Percentiles rank a stretch among this genome's conserved stretches.
Evolutionary conservation across 2,888 invertebrate genomes (phyloP).

Genomic region (Macrophya alboannulata): DNA sequence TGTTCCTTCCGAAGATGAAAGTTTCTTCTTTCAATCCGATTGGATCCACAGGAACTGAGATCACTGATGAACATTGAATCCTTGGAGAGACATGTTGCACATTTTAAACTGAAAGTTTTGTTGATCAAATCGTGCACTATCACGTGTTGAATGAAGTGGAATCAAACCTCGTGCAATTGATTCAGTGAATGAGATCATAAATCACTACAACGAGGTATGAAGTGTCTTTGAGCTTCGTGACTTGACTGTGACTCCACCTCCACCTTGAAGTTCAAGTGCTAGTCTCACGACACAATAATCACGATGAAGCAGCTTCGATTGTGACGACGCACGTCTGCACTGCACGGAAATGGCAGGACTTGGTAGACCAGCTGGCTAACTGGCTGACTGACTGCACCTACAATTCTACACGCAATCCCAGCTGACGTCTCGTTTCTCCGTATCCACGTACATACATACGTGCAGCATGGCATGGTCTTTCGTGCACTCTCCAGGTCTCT

Average conservation of each 20-base stretch:
- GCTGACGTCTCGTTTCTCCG: slow-evolving; percentile 63
- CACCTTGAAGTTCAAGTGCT: slow-evolving; percentile 14
- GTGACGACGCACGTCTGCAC: slow-evolving; percentile 55
- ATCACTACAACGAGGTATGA: background rate
- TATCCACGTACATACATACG: slow-evolving; percentile 52
- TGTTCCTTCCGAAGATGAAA: background rate
- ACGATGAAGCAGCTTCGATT: slow-evolving; percentile 65
- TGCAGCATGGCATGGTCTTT: slow-evolving; percentile 28
- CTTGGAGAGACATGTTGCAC: background rate
- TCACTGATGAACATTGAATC: no score
- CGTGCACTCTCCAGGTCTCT: slow-evolving; percentile 38
- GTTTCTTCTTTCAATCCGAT: background rate
- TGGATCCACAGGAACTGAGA: background rate
- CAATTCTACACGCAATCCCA: slow-evolving; percentile 68
- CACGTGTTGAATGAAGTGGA: background rate
- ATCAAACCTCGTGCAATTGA: background rate
- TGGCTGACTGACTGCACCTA: slow-evolving; percentile 57
- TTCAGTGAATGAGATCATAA: slow-evolving; percentile 7
- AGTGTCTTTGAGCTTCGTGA: slow-evolving; percentile 33
- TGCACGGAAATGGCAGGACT: slow-evolving; percentile 29
- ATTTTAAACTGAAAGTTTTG: background rate
- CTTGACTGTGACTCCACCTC: slow-evolving; percentile 28
- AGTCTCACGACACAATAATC: slow-evolving; percentile 65
- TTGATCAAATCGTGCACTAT: background rate
- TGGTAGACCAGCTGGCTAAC: slow-evolving; percentile 30